Percentiles rank a stretch among this genome's conserved stretches.
Evolutionary conservation across 2,888 invertebrate species (phyloP).

Genomic region (Hirtodrosophila histrioides): DNA sequence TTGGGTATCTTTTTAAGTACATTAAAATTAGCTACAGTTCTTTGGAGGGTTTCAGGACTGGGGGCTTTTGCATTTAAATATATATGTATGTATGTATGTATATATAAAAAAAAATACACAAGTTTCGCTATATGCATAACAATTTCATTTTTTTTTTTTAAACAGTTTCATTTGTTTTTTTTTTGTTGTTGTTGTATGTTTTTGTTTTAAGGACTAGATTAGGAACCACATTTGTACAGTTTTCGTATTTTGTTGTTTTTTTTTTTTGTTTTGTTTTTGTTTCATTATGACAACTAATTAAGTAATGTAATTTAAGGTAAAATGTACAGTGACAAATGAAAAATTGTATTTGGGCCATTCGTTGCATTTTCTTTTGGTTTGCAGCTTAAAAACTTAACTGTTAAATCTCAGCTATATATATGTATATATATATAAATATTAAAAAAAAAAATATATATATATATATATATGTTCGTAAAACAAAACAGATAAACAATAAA

Average conservation of each 20-base stretch:
- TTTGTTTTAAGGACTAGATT: slow-evolving; percentile 82
- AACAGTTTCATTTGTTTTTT: slow-evolving; percentile 37
- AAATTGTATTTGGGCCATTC: slow-evolving; percentile 34
- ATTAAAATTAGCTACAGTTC: slow-evolving; percentile 70
- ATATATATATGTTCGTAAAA: slow-evolving; percentile 8
- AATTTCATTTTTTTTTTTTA: slow-evolving; percentile 35
- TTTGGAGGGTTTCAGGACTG: slow-evolving; percentile 51
- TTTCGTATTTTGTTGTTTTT: slow-evolving; percentile 64
- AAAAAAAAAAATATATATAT: slow-evolving; percentile 24
- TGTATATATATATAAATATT: not conserved
- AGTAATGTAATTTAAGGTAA: slow-evolving; percentile 60
- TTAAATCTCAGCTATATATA: slow-evolving; percentile 13
- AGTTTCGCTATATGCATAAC: slow-evolving; percentile 56
- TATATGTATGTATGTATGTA: slow-evolving; percentile 13
- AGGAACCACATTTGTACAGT: slow-evolving; percentile 84
- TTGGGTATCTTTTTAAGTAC: slow-evolving; percentile 58
- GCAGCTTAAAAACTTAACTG: slow-evolving; percentile 44
- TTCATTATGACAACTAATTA: slow-evolving; percentile 40
- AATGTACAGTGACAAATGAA: slow-evolving; percentile 61
- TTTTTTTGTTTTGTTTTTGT: slow-evolving; percentile 24
- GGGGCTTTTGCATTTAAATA: slow-evolving; percentile 23
- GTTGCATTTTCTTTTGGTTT: slow-evolving; percentile 59
- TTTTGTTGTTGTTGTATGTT: slow-evolving; percentile 16
- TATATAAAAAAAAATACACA: slow-evolving; percentile 56
- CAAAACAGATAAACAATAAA: slow-evolving; percentile 39